Percentiles rank a stretch among this genome's conserved stretches.
Evolutionary conservation across 2,888 invertebrate species (phyloP).

Genomic region (Eubasilissa splendida): DNA sequence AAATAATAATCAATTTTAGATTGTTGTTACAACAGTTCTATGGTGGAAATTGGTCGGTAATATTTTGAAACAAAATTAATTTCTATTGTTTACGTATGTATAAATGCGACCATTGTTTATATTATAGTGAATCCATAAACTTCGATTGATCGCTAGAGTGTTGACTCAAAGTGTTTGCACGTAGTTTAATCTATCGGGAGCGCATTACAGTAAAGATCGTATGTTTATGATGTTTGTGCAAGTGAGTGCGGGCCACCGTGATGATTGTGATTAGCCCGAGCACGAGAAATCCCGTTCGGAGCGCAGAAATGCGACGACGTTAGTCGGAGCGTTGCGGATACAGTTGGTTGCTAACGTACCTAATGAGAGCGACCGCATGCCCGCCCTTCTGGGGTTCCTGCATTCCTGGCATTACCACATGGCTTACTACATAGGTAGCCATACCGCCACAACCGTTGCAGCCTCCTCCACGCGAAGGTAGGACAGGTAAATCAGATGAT

Average conservation of each 20-base stretch:
- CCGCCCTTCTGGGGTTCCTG: slow-evolving; percentile 33
- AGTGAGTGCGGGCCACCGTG: not conserved
- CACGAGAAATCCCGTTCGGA: not conserved
- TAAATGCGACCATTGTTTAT: no score
- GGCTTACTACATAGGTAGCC: slow-evolving; percentile 55
- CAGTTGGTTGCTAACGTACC: slow-evolving; percentile 3
- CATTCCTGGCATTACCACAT: slow-evolving; percentile 47
- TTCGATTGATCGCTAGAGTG: not conserved
- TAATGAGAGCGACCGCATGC: slow-evolving; percentile 31
- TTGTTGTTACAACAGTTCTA: no score
- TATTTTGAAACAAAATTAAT: no score
- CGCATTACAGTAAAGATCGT: not conserved
- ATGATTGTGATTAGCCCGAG: not conserved
- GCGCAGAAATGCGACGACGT: not conserved
- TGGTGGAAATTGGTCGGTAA: no score
- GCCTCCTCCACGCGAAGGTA: slow-evolving; percentile 48
- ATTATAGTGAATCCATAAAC: no score
- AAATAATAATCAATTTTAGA: no score
- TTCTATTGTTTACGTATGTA: no score
- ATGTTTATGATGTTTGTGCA: no score
- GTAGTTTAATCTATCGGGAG: not conserved
- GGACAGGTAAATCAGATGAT: slow-evolving; percentile 48
- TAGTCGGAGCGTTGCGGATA: not conserved
- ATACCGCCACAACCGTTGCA: slow-evolving; percentile 43
- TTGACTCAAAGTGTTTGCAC: not conserved